Percentiles rank a stretch among this genome's conserved stretches.
phyloP scores from a whole-genome alignment of 2,888 invertebrate genomes.

The Liposcelis brunnea region DNA sequence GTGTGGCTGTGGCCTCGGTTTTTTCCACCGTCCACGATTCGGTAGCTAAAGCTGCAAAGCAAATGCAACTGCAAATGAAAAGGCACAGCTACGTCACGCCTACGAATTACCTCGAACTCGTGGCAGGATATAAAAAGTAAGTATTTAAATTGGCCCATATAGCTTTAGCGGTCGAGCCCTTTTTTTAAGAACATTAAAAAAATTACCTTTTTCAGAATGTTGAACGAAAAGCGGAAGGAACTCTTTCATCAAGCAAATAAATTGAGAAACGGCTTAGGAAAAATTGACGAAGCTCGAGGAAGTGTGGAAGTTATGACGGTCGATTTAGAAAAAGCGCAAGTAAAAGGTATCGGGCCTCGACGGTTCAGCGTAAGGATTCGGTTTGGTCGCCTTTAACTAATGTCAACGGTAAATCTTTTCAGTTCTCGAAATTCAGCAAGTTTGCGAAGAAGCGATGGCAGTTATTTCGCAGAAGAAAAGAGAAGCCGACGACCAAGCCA shows the following conservation, averaged over 20 bases:
- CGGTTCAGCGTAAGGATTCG: background rate
- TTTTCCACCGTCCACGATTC: slow-evolving; percentile 72
- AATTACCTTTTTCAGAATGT: slow-evolving; percentile 36
- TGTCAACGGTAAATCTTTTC: slow-evolving; percentile 8
- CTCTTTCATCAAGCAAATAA: slow-evolving; percentile 59
- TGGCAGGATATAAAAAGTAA: slow-evolving; percentile 65
- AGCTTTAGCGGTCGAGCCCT: too few relatives aligned
- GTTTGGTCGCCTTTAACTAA: background rate
- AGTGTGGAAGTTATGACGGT: slow-evolving; percentile 71
- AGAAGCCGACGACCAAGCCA: slow-evolving; percentile 68
- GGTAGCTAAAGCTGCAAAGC: slow-evolving; percentile 50
- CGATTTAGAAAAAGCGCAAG: slow-evolving; percentile 60
- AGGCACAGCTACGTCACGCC: slow-evolving; percentile 78
- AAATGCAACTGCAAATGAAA: slow-evolving; percentile 61
- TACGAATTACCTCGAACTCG: slow-evolving; percentile 71
- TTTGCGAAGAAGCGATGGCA: slow-evolving; percentile 73
- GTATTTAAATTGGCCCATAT: too few relatives aligned
- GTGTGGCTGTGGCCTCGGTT: slow-evolving; percentile 49
- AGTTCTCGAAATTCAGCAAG: slow-evolving; percentile 36
- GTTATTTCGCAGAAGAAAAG: slow-evolving; percentile 62
- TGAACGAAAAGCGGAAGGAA: slow-evolving; percentile 50
- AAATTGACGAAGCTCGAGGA: slow-evolving; percentile 69
- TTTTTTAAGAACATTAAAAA: too few relatives aligned
- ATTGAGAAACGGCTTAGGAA: slow-evolving; percentile 62
- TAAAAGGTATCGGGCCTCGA: slow-evolving; percentile 23